phyloP scores from a whole-genome alignment of 2,888 invertebrate species.

The Ptychoptera albimana region DNA sequence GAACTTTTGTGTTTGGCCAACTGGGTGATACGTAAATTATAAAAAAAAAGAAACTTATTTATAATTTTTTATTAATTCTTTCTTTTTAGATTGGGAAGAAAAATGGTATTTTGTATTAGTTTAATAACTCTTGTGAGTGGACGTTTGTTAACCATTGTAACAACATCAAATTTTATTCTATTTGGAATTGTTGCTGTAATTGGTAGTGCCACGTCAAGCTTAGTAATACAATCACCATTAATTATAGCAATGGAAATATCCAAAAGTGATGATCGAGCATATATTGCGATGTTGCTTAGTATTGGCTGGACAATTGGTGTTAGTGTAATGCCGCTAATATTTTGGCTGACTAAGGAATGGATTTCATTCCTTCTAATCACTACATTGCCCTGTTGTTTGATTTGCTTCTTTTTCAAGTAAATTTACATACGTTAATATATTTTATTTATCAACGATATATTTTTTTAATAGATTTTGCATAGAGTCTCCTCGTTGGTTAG shows the following conservation, averaged over 20 bases:
- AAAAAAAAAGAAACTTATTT: background rate
- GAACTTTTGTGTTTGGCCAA: constrained; percentile 38
- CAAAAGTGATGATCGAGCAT: constrained; percentile 32
- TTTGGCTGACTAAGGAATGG: constrained; percentile 36
- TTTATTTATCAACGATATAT: background rate
- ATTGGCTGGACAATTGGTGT: constrained; percentile 36
- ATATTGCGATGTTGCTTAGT: constrained; percentile 34
- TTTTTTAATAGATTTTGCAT: constrained; percentile 34
- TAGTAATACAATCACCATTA: constrained; percentile 33
- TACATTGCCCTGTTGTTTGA: constrained; percentile 30
- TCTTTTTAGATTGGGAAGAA: constrained; percentile 32
- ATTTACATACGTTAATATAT: background rate
- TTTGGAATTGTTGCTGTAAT: constrained; percentile 30
- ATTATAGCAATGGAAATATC: constrained; percentile 39
- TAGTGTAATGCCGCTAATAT: constrained; percentile 33
- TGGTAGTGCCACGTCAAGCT: constrained; percentile 31
- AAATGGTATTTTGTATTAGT: constrained; percentile 33
- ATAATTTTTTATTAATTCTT: constrained; percentile 5
- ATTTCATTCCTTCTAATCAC: constrained; percentile 32
- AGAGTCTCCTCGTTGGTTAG: constrained; percentile 49
- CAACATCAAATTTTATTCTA: constrained; percentile 26
- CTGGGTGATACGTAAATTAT: constrained; percentile 37
- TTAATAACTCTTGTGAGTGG: constrained; percentile 30
- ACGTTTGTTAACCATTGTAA: constrained; percentile 26
- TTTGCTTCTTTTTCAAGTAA: constrained; percentile 32